Base-by-base conservation (phyloP, 2,888 invertebrate species). In the Zygogramma bicolorata region DNA sequence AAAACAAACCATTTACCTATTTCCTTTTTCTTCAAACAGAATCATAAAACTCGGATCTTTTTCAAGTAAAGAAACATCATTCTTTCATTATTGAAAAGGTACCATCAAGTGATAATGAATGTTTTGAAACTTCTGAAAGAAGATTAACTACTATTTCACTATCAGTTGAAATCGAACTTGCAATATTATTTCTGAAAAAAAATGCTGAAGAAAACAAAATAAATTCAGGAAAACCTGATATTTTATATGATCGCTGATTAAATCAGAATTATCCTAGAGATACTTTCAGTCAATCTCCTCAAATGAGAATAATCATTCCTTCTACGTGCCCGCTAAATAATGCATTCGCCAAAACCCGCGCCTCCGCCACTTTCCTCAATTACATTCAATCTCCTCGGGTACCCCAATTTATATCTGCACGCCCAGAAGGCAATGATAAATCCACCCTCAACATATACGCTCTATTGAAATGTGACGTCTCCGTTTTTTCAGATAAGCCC, bases 401-500 rank as follows among this genome's bases (percentile, higher is more conserved):
- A 53, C 53, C 53, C 53, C 53, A 53, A 53, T 53, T 53, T 53
- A 53, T 53, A 53, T n/a, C 7, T n/a, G 27, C 13, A n/a, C 53
- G 5, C 53, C 53, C 8, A 27, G 13, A 53, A 25, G 53, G 53
- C 53, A 25, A n/a, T 13, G 53, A 53, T 53, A 53, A 53, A 53
- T 53, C 53, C 27, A n/a, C 53, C 27, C 27, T 25, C 53, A 53
- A 27, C 53, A 25, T 18, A 27, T 13, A 53, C 27, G 53, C 27
- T 53, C 25, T n/a, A 53, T 53, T 27, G 53, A 27, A 53, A 53
- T 25, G 53, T 53, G 27, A 53, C 27, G 53, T 53, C 27, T 27
- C 53, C 53, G 27, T 25, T 53, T 53, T 53, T 53, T 53, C 86
- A 89, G 79, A 76, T 84, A 65, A 82, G 81, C 68, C 86, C 87